These are phyloP conservation scores for Todus mexicanus DNA, from an alignment of 2,797 vertebrate genomes.

Conservation along the genomic window DNA sequence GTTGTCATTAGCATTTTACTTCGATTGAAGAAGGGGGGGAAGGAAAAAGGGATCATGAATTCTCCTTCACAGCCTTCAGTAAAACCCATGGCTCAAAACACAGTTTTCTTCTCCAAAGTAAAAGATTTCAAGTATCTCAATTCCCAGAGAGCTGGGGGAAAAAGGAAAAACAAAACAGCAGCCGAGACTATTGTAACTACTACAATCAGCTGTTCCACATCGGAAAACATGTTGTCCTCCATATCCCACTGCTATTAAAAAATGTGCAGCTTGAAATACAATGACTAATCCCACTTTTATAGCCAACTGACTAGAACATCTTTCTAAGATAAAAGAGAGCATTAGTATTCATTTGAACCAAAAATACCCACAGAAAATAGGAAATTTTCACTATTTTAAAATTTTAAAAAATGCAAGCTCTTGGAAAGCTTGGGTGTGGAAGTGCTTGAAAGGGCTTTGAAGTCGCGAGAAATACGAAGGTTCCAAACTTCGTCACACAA, in stretches of 20 bases:
- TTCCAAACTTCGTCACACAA: not conserved
- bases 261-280: constrained; percentile 15
- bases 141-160: not conserved
- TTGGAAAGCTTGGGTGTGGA: not conserved
- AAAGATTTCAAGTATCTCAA: not conserved
- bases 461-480: rapidly evolving
- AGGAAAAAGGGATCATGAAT: not conserved
- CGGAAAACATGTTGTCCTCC: constrained; percentile 10
- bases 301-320: constrained; percentile 13
- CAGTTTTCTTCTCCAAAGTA: not conserved
- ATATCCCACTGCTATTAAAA: constrained; percentile 32
- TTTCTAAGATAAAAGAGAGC: constrained; percentile 5
- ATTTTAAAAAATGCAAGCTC: not conserved
- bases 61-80: not conserved
- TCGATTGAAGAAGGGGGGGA: not conserved
- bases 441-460: not conserved
- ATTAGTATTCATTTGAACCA: not conserved
- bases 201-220: constrained; percentile 24
- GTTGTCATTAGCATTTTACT: not conserved
- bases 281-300: constrained; percentile 17
- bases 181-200: not conserved
- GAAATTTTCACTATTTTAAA: not conserved
- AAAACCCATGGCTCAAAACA: not conserved
- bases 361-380: not conserved
- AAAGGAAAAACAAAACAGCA: constrained; percentile 4